Base-by-base conservation (phyloP, 2,113 vertebrate species). In the Polypterus bichir region DNA sequence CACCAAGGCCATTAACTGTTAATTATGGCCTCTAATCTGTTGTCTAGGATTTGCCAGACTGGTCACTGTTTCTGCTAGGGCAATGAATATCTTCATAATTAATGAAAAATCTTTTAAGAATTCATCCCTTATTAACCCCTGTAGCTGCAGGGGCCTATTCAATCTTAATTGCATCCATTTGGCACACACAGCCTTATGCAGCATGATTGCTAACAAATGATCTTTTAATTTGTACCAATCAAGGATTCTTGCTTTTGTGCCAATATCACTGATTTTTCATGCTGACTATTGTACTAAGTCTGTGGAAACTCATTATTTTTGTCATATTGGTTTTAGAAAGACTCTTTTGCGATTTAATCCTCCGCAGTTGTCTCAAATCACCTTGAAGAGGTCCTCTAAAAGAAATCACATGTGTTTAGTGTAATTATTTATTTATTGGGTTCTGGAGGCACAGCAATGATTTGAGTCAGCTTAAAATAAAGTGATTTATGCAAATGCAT, bases 91-190 rank as follows among this genome's bases (percentile, higher is more conserved):
- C 84, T 86, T 86, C 86, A 86, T 86, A 83, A 88, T 88, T 88
- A 88, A 89, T 88, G 84, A 76, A 85, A 79, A 82, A 85, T 86
- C 84, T 82, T 81, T 82, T 83, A 85, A 76, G 81, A 85, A 85
- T 85, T 80, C 80, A 79, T 81, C 87, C 83, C 82, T 84, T 81
- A 81, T 85, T 86, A 86, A 86, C 81, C 84, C 73, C 77, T 81
- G 77, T 87, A 86, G 81, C 86, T 86, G 82, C 84, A 86, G 83
- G 85, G 83, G 83, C 80, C 82, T 80, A 81, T 85, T 87, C 86
- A 80, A 81, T 85, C 83, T 83, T 89, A 88, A 88, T 87, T 88
- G 81, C 83, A 84, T 88, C 83, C 83, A 85, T 86, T 88, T 85
- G 86, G 84, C 82, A 78, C 77, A 84, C 76, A 75, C 79, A 83